Conservation (phyloP, 2,797 vertebrate species). For the Galaxias olidus region DNA sequence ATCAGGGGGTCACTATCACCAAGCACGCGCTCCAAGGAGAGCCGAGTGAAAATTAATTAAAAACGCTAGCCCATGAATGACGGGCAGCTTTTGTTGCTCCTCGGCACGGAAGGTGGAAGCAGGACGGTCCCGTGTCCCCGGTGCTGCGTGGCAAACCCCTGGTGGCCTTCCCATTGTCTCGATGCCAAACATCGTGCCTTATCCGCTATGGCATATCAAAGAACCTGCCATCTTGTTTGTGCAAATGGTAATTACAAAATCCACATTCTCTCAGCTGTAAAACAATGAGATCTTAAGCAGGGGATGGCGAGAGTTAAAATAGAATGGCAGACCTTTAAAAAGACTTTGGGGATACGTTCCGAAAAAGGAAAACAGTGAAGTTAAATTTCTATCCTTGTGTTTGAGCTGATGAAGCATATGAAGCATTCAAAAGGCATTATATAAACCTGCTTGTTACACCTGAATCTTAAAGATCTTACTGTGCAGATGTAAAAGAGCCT, state of each 20-base stretch:
- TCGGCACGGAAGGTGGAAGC: conserved; percentile 89
- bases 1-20: conserved; percentile 73
- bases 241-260: conserved; percentile 99
- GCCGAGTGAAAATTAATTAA: conserved; percentile 99
- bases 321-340: conserved; percentile 43
- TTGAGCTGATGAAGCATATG: conserved; percentile 15
- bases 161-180: conserved; percentile 87
- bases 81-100: conserved; percentile 87
- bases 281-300: conserved; percentile 82
- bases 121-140: conserved; percentile 87
- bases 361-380: conserved; percentile 53
- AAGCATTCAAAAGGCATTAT: conserved; percentile 31
- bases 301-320: conserved; percentile 34
- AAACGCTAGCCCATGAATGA: conserved; percentile 91
- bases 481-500: conserved; percentile 49
- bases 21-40: conserved; percentile 80
- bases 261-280: conserved; percentile 89
- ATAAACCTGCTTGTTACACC: conserved; percentile 45
- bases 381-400: conserved; percentile 33
- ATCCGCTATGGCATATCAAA: conserved; percentile 93
- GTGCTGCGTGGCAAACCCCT: conserved; percentile 67
- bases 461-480: conserved; percentile 17
- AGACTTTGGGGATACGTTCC: conserved; percentile 58
- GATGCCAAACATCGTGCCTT: conserved; percentile 80
- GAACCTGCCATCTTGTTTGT: conserved; percentile 87